Evolutionary conservation across 2,113 vertebrate species (phyloP), one percentile per base, ranked within the genome.

Genomic region (Arizona elegans): DNA sequence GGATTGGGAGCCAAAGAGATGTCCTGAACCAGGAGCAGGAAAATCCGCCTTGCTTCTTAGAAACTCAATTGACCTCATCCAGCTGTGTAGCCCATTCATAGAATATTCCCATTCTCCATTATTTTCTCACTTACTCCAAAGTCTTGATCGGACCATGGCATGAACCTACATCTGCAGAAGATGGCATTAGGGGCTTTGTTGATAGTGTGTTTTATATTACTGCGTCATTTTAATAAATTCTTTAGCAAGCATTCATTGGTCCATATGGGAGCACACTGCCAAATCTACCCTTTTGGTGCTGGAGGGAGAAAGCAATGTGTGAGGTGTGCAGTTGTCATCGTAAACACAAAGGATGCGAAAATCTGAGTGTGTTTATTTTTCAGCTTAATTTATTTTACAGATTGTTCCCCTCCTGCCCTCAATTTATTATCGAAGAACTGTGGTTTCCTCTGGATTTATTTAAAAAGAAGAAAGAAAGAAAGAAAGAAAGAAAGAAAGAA

Each of bases 41-140:
- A 94, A 94, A 95, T 94, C 94, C 93, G 65, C 87, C 92, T 93
- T 15, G 95, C 90, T 93, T 87, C 95, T 91, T 91, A 96, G 92
- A 97, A 97, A 97, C 96, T 4, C 0, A 97, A 96, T 95, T 97
- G 96, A 96, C 95, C 96, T 97, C 96, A 98, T 97, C 86, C 89
- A 52, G 19, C 87, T 75, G 54, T 94, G 97, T 9, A 24, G 91
- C 86, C 38, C n/a, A 0, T 81, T 87, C 5, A 90, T 92, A 47
- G 8, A 19, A 8, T 5, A 0, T 9, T 38, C 54, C 89, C 65
- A 50, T 56, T 90, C 55, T 53, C 15, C 38, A 11, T 11, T 21
- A 8, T 4, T 21, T 12, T 4, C 11, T 15, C 7, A n/a, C 12
- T 29, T 13, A 85, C 52, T 24, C 86, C 23, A 15, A 90, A 7